These are phyloP conservation scores for Drosophila acutilabella DNA, from an alignment of 2,888 invertebrate species.

Conservation along the genomic window DNA sequence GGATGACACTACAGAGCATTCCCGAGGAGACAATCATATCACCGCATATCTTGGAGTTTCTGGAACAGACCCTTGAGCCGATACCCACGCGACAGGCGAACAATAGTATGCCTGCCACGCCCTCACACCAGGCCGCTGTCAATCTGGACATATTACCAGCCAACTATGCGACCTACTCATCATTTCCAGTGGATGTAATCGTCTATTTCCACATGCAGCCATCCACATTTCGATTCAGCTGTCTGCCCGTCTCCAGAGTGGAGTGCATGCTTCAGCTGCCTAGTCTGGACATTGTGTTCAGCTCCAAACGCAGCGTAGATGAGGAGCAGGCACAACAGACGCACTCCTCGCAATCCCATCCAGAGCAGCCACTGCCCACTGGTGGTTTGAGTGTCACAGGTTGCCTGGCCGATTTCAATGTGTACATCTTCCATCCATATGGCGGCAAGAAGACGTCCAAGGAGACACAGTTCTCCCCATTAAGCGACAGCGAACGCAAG, in stretches of 20 bases:
- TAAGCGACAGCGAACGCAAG: constrained; percentile 95
- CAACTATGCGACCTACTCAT: constrained; percentile 94
- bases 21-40: constrained; percentile 99
- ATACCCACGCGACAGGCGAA: constrained; percentile 89
- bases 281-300: constrained; percentile 98
- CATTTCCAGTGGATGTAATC: constrained; percentile 99
- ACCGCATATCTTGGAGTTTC: constrained; percentile 97
- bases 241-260: constrained; percentile 96
- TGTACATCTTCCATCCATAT: constrained; percentile 99
- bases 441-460: constrained; percentile 93
- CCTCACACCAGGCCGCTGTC: constrained; percentile 82
- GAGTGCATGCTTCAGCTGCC: constrained; percentile 98
- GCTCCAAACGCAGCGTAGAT: constrained; percentile 94
- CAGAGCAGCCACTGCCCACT: constrained; percentile 81
- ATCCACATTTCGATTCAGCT: constrained; percentile 97
- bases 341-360: constrained; percentile 49
- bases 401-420: constrained; percentile 97
- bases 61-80: constrained; percentile 98
- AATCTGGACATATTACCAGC: constrained; percentile 88
- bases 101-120: constrained; percentile 77
- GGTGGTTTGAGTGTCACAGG: constrained; percentile 92
- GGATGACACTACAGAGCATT: constrained; percentile 98
- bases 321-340: constrained; percentile 82
- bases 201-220: constrained; percentile 99
- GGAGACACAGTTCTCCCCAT: constrained; percentile 94